phyloP scores from a whole-genome alignment of 2,113 vertebrate species.

The Heterotilapia buettikoferi region DNA sequence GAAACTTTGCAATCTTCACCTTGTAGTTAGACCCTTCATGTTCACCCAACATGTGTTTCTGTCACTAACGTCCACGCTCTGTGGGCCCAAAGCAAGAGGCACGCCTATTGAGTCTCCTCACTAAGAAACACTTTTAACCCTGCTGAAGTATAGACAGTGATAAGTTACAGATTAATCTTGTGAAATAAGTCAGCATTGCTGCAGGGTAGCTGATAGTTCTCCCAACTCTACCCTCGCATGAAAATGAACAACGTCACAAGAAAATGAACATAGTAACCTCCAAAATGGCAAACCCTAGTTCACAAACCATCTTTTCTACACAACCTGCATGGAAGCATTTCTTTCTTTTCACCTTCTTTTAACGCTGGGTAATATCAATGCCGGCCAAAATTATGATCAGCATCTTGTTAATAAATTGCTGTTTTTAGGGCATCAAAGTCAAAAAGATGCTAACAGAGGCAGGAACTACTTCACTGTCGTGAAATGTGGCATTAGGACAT shows the following conservation, averaged over 20 bases:
- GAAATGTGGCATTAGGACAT: not conserved
- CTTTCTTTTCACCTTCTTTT: not conserved
- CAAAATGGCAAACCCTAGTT: accelerated
- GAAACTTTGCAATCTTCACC: not conserved
- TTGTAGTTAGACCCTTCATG: not conserved
- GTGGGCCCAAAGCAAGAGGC: not conserved
- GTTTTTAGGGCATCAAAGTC: not conserved
- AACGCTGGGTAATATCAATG: not conserved
- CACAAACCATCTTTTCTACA: not conserved
- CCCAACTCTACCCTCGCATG: not conserved
- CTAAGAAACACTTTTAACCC: not conserved
- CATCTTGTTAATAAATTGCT: not conserved
- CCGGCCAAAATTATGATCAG: not conserved
- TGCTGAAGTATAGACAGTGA: not conserved
- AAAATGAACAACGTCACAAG: not conserved
- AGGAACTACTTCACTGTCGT: not conserved
- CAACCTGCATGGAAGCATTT: not conserved
- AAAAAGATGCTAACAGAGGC: not conserved
- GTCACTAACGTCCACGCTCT: not conserved
- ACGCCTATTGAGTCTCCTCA: not conserved
- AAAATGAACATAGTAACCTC: not conserved
- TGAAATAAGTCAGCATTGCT: not conserved
- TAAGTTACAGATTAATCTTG: not conserved
- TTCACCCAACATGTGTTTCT: not conserved
- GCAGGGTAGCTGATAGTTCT: not conserved